Evolutionary conservation across 2,113 vertebrate species (phyloP).

Genomic region (Tupaia chinensis): DNA sequence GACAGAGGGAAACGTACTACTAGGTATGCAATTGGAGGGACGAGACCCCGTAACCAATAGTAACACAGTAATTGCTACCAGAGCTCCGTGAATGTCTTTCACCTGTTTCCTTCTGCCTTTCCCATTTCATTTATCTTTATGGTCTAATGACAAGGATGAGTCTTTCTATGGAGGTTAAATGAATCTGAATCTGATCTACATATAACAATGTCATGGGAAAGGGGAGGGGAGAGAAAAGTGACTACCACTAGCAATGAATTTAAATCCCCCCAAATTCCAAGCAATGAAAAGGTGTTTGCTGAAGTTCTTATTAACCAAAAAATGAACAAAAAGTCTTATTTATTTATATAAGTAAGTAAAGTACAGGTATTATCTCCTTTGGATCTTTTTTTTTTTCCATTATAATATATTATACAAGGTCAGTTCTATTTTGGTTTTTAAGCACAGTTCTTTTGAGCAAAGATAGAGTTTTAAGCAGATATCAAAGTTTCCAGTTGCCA

Average conservation of each 20-base stretch:
- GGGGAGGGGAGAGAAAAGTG: not conserved
- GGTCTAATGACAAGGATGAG: slow-evolving; percentile 51
- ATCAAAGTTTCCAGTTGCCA: not conserved
- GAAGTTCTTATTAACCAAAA: not conserved
- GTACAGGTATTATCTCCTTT: not conserved
- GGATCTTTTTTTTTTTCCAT: not conserved
- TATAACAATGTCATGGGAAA: not conserved
- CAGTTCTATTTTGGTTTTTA: not conserved
- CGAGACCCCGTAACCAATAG: slow-evolving; percentile 58
- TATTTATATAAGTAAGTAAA: not conserved
- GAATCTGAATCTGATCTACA: slow-evolving; percentile 57
- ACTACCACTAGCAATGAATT: not conserved
- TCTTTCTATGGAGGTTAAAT: slow-evolving; percentile 65
- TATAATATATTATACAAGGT: not conserved
- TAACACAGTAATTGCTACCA: slow-evolving; percentile 47
- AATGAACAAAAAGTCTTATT: not conserved
- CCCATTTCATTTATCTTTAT: slow-evolving; percentile 58
- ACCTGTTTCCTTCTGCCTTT: slow-evolving; percentile 63
- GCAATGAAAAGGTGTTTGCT: not conserved
- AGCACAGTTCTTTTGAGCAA: not conserved
- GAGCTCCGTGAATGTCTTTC: slow-evolving; percentile 31
- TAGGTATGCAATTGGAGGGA: slow-evolving; percentile 55
- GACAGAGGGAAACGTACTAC: slow-evolving; percentile 57
- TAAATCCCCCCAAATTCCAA: not conserved
- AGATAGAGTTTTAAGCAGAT: not conserved